Evolutionary conservation across 2,888 invertebrate species (phyloP).

Genomic region (Drosophila suboccidentalis): DNA sequence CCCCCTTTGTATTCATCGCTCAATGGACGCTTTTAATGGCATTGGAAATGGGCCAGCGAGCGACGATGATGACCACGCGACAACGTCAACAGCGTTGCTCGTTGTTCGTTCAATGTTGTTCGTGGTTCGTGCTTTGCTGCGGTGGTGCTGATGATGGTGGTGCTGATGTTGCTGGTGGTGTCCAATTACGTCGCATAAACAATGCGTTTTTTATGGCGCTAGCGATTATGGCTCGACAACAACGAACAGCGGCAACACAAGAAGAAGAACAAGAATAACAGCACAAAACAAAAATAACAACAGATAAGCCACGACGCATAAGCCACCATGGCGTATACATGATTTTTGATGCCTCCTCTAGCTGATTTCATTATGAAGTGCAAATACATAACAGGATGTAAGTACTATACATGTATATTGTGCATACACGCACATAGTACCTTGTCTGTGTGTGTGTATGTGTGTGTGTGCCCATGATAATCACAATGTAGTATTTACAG

Average conservation of each 20-base stretch:
- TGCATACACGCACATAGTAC: neutral
- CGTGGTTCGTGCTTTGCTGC: slow-evolving; percentile 26
- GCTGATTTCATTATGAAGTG: slow-evolving; percentile 34
- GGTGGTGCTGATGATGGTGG: neutral
- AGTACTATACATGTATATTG: slow-evolving; percentile 1
- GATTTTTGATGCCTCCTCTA: slow-evolving; percentile 59
- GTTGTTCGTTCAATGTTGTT: neutral
- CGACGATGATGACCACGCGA: slow-evolving; percentile 59
- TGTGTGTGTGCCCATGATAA: neutral
- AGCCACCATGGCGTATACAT: slow-evolving; percentile 70
- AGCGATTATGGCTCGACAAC: slow-evolving; percentile 67
- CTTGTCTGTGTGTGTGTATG: neutral
- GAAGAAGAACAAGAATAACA: slow-evolving; percentile 17
- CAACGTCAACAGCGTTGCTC: slow-evolving; percentile 37
- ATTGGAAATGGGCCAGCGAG: slow-evolving; percentile 69
- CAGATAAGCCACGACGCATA: slow-evolving; percentile 70
- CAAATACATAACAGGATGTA: slow-evolving; percentile 35
- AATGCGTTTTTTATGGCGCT: slow-evolving; percentile 78
- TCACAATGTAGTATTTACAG: neutral
- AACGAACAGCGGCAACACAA: slow-evolving; percentile 3
- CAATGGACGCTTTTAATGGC: slow-evolving; percentile 77
- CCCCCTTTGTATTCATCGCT: slow-evolving; percentile 59
- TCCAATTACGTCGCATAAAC: slow-evolving; percentile 81
- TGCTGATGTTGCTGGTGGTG: slow-evolving; percentile 51
- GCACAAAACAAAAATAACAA: slow-evolving; percentile 45